Evolutionary conservation across 2,113 vertebrate species (phyloP).

Genomic region (Pitta sordida): DNA sequence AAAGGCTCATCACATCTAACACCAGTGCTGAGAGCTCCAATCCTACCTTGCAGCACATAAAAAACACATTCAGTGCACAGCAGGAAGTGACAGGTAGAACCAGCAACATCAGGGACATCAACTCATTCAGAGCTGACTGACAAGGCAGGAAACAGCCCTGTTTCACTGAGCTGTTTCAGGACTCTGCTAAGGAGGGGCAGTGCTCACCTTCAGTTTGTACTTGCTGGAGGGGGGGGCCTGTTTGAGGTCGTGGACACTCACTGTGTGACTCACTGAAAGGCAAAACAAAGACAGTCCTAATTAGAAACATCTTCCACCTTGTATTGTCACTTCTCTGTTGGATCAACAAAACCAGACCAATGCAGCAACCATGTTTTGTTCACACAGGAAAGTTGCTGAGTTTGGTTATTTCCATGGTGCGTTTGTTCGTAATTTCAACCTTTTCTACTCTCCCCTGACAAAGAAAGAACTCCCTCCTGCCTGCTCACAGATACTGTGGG

Average conservation of each 20-base stretch:
- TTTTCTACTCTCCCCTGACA: not conserved
- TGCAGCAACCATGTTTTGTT: not conserved
- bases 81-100: not conserved
- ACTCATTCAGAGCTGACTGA: not conserved
- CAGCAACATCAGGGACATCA: not conserved
- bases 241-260: conserved; percentile 82
- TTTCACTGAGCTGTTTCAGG: not conserved
- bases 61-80: not conserved
- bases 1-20: not conserved
- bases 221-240: conserved; percentile 72
- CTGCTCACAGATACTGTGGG: not conserved
- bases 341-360: not conserved
- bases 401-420: not conserved
- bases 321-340: not conserved
- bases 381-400: not conserved
- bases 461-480: not conserved
- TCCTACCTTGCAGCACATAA: not conserved
- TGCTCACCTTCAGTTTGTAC: conserved; percentile 87
- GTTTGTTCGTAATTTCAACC: not conserved
- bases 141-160: not conserved
- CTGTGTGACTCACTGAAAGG: conserved; percentile 77
- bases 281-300: not conserved
- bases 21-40: not conserved
- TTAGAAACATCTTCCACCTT: not conserved
- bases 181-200: not conserved